Conservation (phyloP, 2,888 invertebrate species). For the Byasa hedistus region DNA sequence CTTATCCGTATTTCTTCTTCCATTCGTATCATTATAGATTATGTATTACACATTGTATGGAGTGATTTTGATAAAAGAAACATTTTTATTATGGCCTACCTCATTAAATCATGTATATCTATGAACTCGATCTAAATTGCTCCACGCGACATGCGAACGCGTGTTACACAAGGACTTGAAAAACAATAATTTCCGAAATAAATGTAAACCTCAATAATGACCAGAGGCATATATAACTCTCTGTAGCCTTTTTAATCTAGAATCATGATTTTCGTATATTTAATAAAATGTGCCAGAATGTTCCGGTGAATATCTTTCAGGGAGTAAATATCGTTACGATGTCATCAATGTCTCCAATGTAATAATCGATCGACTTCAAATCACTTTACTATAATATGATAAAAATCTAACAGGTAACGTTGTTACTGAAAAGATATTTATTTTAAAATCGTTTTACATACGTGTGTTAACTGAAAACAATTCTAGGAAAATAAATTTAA, state of each 20-base stretch:
- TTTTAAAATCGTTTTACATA: too few relatives aligned
- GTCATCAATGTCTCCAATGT: too few relatives aligned
- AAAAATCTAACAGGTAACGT: too few relatives aligned
- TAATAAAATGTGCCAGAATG: too few relatives aligned
- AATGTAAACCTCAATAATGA: neutral
- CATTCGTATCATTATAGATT: constrained; percentile 3
- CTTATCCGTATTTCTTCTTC: neutral
- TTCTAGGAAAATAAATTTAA: too few relatives aligned
- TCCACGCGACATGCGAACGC: constrained; percentile 13
- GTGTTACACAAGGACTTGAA: constrained; percentile 5
- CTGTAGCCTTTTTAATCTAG: neutral
- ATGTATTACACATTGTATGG: constrained; percentile 2
- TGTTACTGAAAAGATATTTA: too few relatives aligned
- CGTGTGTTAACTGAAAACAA: too few relatives aligned
- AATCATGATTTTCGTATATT: too few relatives aligned
- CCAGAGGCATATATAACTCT: neutral
- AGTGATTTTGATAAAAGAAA: constrained; percentile 8
- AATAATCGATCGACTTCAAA: too few relatives aligned
- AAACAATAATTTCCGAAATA: constrained; percentile 11
- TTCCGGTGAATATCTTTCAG: too few relatives aligned
- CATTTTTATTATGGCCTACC: constrained; percentile 5
- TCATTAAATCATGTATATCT: constrained; percentile 13
- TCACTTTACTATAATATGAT: too few relatives aligned
- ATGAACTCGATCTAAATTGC: constrained; percentile 11
- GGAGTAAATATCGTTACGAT: too few relatives aligned